Evolutionary conservation across 2,888 invertebrate species (phyloP), one percentile per base, ranked within the genome.

Genomic region (Eupithecia exiguata): DNA sequence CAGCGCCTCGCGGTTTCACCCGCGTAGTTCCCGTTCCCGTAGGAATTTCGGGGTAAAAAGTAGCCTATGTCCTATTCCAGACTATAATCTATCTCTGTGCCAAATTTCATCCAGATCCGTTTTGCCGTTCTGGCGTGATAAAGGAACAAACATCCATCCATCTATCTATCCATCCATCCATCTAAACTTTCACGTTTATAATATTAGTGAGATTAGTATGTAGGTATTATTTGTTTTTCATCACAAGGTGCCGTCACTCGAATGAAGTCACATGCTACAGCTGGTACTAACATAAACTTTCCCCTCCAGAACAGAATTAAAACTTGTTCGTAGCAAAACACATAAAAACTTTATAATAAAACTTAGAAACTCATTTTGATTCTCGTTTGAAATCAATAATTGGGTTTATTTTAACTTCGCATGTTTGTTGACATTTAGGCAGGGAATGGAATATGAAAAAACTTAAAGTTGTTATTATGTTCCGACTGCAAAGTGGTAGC

Each of bases 401-500:
- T 68, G 35, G 25, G 71, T 71, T 74, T 76, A 66, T 72, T 62
- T 49, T 10, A 63, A 49, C 61, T 67, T 76, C 21, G 73, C 76
- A 72, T 72, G 76, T 74, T 71, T n/a, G 36, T 58, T 58, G 58
- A 58, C 58, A 25, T 25, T 58, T 63, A 53, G 46, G 71, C 66
- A 75, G 70, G 49, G 21, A 43, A 58, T 46, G 63, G 58, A 65
- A 21, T 68, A 61, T 21, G 38, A 63, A 49, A 38, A 74, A 72
- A 70, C 65, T 72, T 71, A 53, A 12, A 68, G 30, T 70, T 71
- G 61, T 72, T 70, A 78, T 70, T 35, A 68, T 58, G 71, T 43
- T 72, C 70, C 40, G 67, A 65, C 69, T 61, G 35, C 46, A 58
- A 77, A 74, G 62, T 69, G 66, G 30, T 43, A 25, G 74, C 68